phyloP scores from a whole-genome alignment of 2,797 vertebrate genomes.

The Tragelaphus oryx region DNA sequence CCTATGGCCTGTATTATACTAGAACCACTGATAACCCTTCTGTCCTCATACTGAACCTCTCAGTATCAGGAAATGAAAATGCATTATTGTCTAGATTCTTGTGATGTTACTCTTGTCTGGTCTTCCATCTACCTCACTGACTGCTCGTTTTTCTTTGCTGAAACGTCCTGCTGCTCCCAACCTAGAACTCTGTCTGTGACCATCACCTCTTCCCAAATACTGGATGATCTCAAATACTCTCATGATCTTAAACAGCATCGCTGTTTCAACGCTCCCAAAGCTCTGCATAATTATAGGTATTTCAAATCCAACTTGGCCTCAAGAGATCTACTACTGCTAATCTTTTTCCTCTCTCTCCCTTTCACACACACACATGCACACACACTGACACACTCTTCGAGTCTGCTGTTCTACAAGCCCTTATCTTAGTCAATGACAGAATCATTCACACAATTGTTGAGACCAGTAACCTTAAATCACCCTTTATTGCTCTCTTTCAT shows the following conservation, averaged over 20 bases:
- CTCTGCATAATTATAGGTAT: background rate
- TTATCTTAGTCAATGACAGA: background rate
- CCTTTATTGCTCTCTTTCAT: background rate
- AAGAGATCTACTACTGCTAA: background rate
- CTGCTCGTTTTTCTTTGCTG: background rate
- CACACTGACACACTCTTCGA: background rate
- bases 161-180: background rate
- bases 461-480: background rate
- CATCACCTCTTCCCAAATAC: background rate
- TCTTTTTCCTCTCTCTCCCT: background rate
- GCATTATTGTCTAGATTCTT: background rate
- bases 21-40: background rate
- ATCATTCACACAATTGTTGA: background rate
- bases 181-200: background rate
- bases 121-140: background rate
- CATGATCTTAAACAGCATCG: background rate
- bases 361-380: no score
- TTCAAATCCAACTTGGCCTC: background rate
- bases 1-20: background rate
- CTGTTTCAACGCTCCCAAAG: background rate
- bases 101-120: background rate
- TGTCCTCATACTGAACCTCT: background rate
- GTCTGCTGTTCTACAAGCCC: background rate
- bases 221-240: background rate
- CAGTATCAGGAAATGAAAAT: background rate